Base-by-base conservation (phyloP, 2,113 vertebrate genomes). In the Phalacrocorax brasilianus region DNA sequence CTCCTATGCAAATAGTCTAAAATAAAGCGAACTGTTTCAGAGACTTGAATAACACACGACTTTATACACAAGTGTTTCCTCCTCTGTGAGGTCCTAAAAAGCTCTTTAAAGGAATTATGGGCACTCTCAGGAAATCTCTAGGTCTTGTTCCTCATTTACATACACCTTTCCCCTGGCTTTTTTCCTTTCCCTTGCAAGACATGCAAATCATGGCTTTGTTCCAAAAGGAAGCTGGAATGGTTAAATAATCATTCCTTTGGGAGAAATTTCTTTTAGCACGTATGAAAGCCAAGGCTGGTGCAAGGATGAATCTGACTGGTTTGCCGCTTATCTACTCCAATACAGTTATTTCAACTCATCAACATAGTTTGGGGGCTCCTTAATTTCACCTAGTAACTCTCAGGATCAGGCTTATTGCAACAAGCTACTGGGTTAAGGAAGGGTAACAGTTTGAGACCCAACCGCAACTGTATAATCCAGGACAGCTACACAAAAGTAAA, bases 161-260 rank as follows among this genome's bases (percentile, higher is more conserved):
- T 55, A 23, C 40, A 81, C 33, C 70, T 72, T 95, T 86, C 44
- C 81, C 40, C 47, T 74, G 62, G 40, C 77, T 91, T 84, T 47
- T 70, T 95, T 62, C 47, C 10, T 38, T 84, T 93, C 52, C 27
- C 76, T 84, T 81, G 91, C 61, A 86, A 77, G 89, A 44, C 61
- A 93, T 0, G 5, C 56, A 81, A 71, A 52, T 56, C 32, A 40
- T 89, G 91, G 85, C 91, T 87, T 82, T 58, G 62, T 68, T 97
- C 88, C 95, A 93, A 93, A 86, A 86, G 88, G 88, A 97, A 93
- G 52, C 75, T 93, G 83, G 85, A 80, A 77, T 56, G 42, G 53
- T 65, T 89, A 92, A 94, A 88, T 65, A 86, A 45, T 62, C 71
- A 76, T 82, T 93, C 81, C 45, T 71, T 66, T 84, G 62, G 66